Base-by-base conservation (phyloP, 2,888 invertebrate species). In the Orthosia incerta region DNA sequence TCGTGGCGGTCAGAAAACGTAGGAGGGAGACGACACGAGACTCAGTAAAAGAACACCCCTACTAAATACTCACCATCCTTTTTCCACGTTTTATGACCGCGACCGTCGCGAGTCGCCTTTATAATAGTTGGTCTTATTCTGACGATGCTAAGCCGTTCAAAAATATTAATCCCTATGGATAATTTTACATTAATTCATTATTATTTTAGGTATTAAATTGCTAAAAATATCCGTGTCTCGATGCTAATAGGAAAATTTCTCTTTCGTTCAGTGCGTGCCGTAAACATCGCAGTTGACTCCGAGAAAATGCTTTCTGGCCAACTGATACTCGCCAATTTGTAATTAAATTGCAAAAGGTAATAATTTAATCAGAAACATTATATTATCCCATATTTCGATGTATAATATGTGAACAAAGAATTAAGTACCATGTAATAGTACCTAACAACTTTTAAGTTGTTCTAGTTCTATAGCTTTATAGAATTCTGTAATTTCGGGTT, bases 191-290 rank as follows among this genome's bases (percentile, higher is more conserved):
- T 20, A 31, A 26, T 39, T 51, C 23, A 23, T 59, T 51, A 55
- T 53, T 39, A 45, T 60, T 57, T 68, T 59, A 55, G 31, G 4
- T 56, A 53, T 56, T 46, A 18, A 51, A 46, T 66, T 59, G 57
- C 18, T 48, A 59, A 65, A 61, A 65, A 65, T 82, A 57, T 53
- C 53, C 56, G 50, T 69, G 55, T 60, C 26, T 63, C 57, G 74
- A 59, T 74, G 68, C 88, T 93, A 94, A 93, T 86, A 79, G 82
- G 80, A 80, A 71, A 77, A 83, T 94, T 93, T 94, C 89, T 94
- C 87, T 94, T 93, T 92, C 91, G 91, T 93, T 88, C 91, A 95
- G 95, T 95, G 95, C 88, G 94, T 95, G 95, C 95, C 95, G 95
- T 94, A 91, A 87, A 74, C 83, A 74, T 67, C 80, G 87, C 79